Percentiles rank a stretch among this genome's conserved stretches.
Evolutionary conservation across 2,888 invertebrate species (phyloP).

Genomic region (Alviniconcha strummeri): DNA sequence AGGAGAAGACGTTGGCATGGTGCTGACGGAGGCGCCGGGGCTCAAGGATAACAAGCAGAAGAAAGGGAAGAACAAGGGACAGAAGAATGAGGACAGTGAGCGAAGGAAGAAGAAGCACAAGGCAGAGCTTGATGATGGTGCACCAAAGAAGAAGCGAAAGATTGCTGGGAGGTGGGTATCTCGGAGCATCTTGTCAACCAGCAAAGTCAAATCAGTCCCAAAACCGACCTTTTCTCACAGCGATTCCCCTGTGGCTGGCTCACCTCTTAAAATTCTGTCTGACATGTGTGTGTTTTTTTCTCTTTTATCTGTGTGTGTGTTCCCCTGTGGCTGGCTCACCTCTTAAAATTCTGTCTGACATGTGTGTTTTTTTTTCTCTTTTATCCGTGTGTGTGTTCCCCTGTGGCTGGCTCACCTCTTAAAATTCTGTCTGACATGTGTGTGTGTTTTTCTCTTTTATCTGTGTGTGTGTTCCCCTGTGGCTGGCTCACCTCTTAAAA

Average conservation of each 20-base stretch:
- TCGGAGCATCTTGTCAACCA: too few relatives aligned
- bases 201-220: too few relatives aligned
- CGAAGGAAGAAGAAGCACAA: not conserved
- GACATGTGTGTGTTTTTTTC: not conserved
- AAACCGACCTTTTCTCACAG: not conserved
- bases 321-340: not conserved
- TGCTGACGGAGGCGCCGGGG: not conserved
- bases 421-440: not conserved
- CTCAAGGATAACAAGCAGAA: not conserved
- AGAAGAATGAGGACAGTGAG: too few relatives aligned
- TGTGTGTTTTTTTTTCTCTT: not conserved
- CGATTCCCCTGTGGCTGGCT: not conserved
- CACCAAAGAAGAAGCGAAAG: not conserved
- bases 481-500: not conserved
- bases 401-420: not conserved
- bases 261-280: not conserved
- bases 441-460: not conserved
- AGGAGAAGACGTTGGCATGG: constrained; percentile 52
- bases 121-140: not conserved
- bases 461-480: too few relatives aligned
- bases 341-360: not conserved
- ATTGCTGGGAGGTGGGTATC: not conserved
- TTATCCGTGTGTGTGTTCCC: too few relatives aligned
- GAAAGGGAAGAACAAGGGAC: constrained; percentile 2
- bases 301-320: not conserved